These are phyloP conservation scores for Himalopsyche tibetana DNA, from an alignment of 2,888 invertebrate genomes.

Conservation along the genomic window DNA sequence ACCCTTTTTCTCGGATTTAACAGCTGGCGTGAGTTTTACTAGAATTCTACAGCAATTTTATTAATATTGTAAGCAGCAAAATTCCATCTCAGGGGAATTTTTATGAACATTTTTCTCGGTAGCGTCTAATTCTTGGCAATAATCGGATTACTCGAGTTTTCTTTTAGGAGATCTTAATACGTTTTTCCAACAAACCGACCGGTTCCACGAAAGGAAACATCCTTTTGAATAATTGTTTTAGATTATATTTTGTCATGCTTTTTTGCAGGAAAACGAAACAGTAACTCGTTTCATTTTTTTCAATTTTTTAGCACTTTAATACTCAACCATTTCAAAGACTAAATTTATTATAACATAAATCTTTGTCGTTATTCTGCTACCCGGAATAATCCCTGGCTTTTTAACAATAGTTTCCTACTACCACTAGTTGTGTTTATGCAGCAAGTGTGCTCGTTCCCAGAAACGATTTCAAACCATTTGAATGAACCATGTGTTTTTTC, in stretches of 20 bases:
- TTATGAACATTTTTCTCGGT: constrained; percentile 31
- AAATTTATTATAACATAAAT: too few species aligned
- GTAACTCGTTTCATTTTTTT: background rate
- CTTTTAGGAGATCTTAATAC: constrained; percentile 18
- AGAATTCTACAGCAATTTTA: constrained; percentile 3
- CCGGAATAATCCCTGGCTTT: too few species aligned
- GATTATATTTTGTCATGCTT: background rate
- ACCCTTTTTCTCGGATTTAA: background rate
- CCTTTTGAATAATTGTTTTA: background rate
- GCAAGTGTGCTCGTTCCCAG: too few species aligned
- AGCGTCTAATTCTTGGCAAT: constrained; percentile 19
- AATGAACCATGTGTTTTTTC: too few species aligned
- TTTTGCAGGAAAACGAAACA: background rate
- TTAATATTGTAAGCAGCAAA: constrained; percentile 27
- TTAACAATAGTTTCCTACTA: too few species aligned
- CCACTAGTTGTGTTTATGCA: too few species aligned
- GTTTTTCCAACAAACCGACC: constrained; percentile 11
- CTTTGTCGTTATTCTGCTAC: too few species aligned
- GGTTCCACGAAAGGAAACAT: background rate
- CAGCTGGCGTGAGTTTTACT: background rate
- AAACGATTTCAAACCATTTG: too few species aligned
- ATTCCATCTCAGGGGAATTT: background rate
- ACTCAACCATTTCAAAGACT: too few species aligned
- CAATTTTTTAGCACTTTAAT: background rate
- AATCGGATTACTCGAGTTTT: constrained; percentile 40